Evolutionary conservation across 2,113 vertebrate genomes (phyloP).

Genomic region (Speoplatyrhinus poulsoni): DNA sequence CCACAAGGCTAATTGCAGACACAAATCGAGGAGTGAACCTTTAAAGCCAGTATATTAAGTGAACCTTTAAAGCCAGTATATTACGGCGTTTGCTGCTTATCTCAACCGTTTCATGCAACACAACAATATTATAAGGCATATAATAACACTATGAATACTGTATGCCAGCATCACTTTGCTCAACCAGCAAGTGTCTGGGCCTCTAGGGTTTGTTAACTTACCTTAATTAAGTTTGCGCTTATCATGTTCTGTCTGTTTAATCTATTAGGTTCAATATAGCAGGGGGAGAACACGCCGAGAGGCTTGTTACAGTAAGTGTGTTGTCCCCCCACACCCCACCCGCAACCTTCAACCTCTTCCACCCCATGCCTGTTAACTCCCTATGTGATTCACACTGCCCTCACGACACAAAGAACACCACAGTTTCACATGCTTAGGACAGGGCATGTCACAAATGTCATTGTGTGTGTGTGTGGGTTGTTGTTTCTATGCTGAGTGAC

Average conservation of each 20-base stretch:
- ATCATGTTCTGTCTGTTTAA: conserved; percentile 26
- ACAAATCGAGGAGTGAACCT: too few species aligned
- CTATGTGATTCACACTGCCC: conserved; percentile 8
- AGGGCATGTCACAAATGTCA: conserved; percentile 51
- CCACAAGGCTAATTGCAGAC: too few species aligned
- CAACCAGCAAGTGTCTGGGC: conserved; percentile 63
- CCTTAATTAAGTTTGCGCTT: conserved; percentile 55
- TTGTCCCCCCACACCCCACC: conserved; percentile 2
- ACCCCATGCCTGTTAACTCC: conserved; percentile 33
- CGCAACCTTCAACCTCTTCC: conserved; percentile 30
- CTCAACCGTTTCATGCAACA: conserved; percentile 59
- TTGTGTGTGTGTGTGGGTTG: conserved; percentile 43
- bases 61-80: too few species aligned
- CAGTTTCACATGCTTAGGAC: conserved; percentile 69
- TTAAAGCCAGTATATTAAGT: too few species aligned
- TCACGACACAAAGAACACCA: conserved; percentile 58
- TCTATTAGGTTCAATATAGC: conserved; percentile 40
- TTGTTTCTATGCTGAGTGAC: conserved; percentile 23
- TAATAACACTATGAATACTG: conserved; percentile 7
- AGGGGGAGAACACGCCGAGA: conserved; percentile 43
- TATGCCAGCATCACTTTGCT: conserved; percentile 60
- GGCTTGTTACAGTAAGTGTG: conserved; percentile 20
- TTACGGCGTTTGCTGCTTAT: neutral
- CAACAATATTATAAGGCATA: conserved; percentile 41
- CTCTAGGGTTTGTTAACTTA: conserved; percentile 67